These are phyloP conservation scores for Sarcophaga peregrina DNA, from an alignment of 1,140 invertebrate genomes.

Conservation along the genomic window DNA sequence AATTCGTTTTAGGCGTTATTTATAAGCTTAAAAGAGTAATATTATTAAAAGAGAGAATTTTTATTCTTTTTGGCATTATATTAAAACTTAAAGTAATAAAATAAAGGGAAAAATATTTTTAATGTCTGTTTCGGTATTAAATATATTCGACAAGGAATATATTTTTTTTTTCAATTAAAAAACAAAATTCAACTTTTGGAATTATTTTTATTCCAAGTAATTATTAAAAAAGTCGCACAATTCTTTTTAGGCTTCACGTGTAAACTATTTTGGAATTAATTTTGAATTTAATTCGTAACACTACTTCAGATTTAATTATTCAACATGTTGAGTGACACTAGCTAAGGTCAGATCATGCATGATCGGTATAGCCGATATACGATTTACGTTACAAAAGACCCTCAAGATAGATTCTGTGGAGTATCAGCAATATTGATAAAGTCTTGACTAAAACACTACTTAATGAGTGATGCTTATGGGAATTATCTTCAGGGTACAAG, in stretches of 20 bases:
- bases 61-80: constrained; percentile 3
- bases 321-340: too few species aligned
- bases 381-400: too few species aligned
- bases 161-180: constrained; percentile 8
- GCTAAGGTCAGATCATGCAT: too few species aligned
- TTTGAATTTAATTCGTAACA: too few species aligned
- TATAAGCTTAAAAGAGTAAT: constrained; percentile 4
- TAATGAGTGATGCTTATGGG: too few species aligned
- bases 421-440: too few species aligned
- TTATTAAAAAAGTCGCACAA: constrained; percentile 2
- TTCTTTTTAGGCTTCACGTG: background rate
- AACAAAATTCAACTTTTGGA: background rate
- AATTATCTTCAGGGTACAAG: too few species aligned
- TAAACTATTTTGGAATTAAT: constrained; percentile 6
- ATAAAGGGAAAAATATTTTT: background rate
- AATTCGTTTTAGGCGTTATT: background rate
- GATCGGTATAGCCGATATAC: too few species aligned
- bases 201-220: constrained; percentile 15
- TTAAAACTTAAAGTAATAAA: background rate
- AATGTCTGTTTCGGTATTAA: background rate
- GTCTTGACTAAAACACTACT: too few species aligned
- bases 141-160: constrained; percentile 3
- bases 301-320: too few species aligned
- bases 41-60: constrained; percentile 15
- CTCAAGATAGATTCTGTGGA: too few species aligned